Evolutionary conservation across 2,888 invertebrate genomes (phyloP), one percentile per base, ranked within the genome.

Genomic region (Hipparchia semele): DNA sequence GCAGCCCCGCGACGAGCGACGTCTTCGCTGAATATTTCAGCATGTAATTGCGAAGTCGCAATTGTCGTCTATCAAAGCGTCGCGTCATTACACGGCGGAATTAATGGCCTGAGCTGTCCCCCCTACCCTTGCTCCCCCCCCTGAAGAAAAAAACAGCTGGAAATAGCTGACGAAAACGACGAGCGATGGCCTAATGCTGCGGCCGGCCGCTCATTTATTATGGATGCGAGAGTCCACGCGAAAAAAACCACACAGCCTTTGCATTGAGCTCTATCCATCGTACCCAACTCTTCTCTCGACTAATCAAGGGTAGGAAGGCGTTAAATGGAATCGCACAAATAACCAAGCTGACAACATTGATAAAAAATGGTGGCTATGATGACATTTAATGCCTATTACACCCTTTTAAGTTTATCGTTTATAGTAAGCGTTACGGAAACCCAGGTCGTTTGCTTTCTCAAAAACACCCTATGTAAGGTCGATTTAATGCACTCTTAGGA

Each of bases 21-120:
- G 77, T 79, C 81, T 79, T 80, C 81, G 81, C 80, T 87, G 84
- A 87, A 87, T 88, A 87, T 87, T 89, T 86, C 84, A 89, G 81
- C 84, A 82, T 86, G 86, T 86, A 86, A 86, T 86, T 88, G 86
- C 85, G 80, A 81, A 82, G 82, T 84, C 79, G 80, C 79, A 79
- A 80, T 80, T 80, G 81, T 81, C 82, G 81, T 81, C 80, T 79
- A 79, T 80, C 81, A 82, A 81, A 81, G 83, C 82, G 80, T 79
- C 79, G 81, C 81, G 80, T 83, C 83, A 83, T 83, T 83, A 83
- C 82, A 81, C 80, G 80, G 78, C 79, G 79, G 81, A 82, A 81
- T 82, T 82, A 84, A 83, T 82, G 79, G 80, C 77, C 72, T 76
- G 68, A 74, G 77, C 69, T 76, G 64, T 62, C 68, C 68, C 76